phyloP scores from a whole-genome alignment of 2,797 vertebrate genomes.

The Gallinago stenura region DNA sequence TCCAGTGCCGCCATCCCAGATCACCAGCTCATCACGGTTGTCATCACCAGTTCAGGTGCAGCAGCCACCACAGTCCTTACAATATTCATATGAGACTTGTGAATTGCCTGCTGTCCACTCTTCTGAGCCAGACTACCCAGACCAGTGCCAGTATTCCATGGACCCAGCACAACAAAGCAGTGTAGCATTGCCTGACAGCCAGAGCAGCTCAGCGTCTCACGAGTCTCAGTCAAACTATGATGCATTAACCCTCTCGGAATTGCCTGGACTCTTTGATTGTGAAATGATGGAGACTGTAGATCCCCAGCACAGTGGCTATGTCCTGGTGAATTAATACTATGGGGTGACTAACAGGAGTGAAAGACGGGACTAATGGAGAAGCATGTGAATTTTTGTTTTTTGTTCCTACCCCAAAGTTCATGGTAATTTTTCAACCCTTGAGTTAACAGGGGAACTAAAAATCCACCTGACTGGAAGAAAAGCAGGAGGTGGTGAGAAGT shows the following conservation, averaged over 20 bases:
- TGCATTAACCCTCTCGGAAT: slow-evolving; percentile 80
- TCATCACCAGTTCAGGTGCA: slow-evolving; percentile 48
- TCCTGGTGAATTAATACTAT: slow-evolving; percentile 89
- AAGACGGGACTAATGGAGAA: slow-evolving; percentile 59
- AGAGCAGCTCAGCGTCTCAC: slow-evolving; percentile 36
- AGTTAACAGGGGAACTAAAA: slow-evolving; percentile 34
- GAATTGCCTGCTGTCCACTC: slow-evolving; percentile 75
- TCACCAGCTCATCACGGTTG: slow-evolving; percentile 34
- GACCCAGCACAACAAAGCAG: slow-evolving; percentile 74
- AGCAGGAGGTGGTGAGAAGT: background rate
- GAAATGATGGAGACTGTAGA: slow-evolving; percentile 99
- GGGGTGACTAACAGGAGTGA: background rate
- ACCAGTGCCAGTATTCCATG: slow-evolving; percentile 84
- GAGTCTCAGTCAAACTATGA: slow-evolving; percentile 77
- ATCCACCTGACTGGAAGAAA: slow-evolving; percentile 33
- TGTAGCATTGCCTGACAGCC: slow-evolving; percentile 14
- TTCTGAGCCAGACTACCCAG: slow-evolving; percentile 77
- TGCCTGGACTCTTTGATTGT: slow-evolving; percentile 90
- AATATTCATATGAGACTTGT: slow-evolving; percentile 84
- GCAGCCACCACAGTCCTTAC: slow-evolving; percentile 57
- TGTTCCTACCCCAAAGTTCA: slow-evolving; percentile 46
- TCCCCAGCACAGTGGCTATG: slow-evolving; percentile 91
- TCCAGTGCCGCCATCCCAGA: slow-evolving; percentile 58
- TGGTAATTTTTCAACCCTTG: slow-evolving; percentile 55
- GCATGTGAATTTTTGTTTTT: slow-evolving; percentile 49